phyloP scores from a whole-genome alignment of 2,888 invertebrate species.

The Limnephilus lunatus region DNA sequence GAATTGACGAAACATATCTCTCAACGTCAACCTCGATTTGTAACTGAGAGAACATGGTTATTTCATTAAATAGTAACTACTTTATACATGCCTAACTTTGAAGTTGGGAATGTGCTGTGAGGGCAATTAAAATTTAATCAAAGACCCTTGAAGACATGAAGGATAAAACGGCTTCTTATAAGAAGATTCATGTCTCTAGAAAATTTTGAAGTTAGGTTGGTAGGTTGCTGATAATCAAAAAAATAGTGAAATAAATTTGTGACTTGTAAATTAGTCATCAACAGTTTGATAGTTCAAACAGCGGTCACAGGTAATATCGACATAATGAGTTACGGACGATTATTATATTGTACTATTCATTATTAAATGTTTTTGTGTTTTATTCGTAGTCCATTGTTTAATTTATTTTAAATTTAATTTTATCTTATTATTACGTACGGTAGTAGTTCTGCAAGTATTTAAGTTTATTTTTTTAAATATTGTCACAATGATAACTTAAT shows the following conservation, averaged over 20 bases:
- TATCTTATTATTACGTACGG: too few species aligned
- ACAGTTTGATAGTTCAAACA: background rate
- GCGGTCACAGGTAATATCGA: background rate
- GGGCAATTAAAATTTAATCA: background rate
- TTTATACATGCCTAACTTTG: background rate
- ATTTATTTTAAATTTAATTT: too few species aligned
- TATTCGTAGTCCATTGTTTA: too few species aligned
- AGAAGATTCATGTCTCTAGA: background rate
- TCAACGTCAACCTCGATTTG: background rate
- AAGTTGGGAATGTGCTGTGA: background rate
- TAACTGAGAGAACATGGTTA: background rate
- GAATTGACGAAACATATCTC: conserved; percentile 2
- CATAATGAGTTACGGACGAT: too few species aligned
- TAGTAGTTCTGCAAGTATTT: too few species aligned
- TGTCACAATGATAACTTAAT: too few species aligned
- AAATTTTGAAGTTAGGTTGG: background rate
- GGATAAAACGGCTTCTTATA: background rate
- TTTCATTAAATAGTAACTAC: background rate
- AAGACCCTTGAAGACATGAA: background rate
- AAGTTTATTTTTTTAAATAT: too few species aligned
- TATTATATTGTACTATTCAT: too few species aligned
- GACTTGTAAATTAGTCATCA: background rate
- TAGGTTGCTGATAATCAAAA: background rate
- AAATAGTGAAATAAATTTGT: background rate
- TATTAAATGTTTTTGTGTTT: too few species aligned